phyloP scores from a whole-genome alignment of 2,888 invertebrate genomes.

The Diaphora mendica region DNA sequence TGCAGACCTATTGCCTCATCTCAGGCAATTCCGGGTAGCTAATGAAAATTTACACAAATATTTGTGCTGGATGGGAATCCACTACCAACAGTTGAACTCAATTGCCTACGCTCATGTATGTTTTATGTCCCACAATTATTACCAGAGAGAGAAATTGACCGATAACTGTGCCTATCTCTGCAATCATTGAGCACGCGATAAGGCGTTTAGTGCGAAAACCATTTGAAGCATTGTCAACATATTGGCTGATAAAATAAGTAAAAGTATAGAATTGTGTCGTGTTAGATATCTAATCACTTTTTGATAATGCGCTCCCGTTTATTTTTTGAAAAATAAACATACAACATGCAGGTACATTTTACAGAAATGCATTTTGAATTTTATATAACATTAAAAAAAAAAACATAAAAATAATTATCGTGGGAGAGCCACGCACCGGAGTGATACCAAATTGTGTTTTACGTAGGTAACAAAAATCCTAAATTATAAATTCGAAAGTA shows the following conservation, averaged over 20 bases:
- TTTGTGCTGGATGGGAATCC: too few species aligned
- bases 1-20: too few species aligned
- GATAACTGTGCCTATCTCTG: slow-evolving; percentile 45
- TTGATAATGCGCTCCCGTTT: slow-evolving; percentile 30
- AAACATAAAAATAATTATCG: too few species aligned
- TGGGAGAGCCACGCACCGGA: too few species aligned
- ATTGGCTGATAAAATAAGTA: slow-evolving; percentile 20
- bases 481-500: too few species aligned
- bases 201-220: slow-evolving; percentile 37
- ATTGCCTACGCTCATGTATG: not conserved
- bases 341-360: not conserved
- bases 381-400: too few species aligned
- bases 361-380: not conserved
- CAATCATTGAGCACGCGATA: slow-evolving; percentile 44
- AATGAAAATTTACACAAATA: too few species aligned
- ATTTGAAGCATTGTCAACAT: slow-evolving; percentile 49
- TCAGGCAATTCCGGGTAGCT: too few species aligned
- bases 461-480: too few species aligned
- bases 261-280: slow-evolving; percentile 33
- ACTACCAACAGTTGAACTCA: too few species aligned
- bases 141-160: slow-evolving; percentile 42
- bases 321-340: slow-evolving; percentile 1
- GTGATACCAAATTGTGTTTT: too few species aligned
- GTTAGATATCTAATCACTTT: slow-evolving; percentile 41
- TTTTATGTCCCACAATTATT: slow-evolving; percentile 1